Conservation (phyloP, 2,113 vertebrate species). For the Podiceps cristatus region DNA sequence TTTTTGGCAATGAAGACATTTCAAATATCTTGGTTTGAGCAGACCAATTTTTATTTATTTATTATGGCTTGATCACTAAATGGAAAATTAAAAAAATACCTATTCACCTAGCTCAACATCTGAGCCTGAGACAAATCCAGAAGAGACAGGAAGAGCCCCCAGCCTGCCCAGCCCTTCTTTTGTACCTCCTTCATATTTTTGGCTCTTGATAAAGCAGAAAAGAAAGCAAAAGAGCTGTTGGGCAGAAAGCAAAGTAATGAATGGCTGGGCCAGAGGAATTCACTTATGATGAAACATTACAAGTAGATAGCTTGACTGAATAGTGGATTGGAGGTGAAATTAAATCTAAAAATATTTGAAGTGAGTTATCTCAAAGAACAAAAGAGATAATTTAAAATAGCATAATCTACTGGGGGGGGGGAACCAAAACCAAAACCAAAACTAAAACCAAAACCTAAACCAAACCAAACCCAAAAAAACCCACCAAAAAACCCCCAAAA, state of each 20-base stretch:
- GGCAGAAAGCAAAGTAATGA: background rate
- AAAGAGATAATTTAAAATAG: background rate
- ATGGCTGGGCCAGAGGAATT: background rate
- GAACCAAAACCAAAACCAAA: too few relatives aligned
- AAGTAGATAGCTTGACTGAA: background rate
- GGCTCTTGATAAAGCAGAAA: background rate
- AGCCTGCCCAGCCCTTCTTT: background rate
- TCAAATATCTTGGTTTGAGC: background rate
- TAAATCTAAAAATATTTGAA: background rate
- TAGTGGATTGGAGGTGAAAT: background rate
- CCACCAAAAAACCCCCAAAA: too few relatives aligned
- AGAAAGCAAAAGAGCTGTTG: background rate
- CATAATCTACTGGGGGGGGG: background rate
- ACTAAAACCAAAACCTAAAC: too few relatives aligned
- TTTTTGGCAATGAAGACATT: background rate
- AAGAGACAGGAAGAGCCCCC: background rate
- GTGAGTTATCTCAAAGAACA: background rate
- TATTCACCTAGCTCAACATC: background rate
- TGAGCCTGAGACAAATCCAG: background rate
- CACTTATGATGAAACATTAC: background rate
- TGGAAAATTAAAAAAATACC: background rate
- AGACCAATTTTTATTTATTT: background rate
- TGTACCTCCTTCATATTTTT: background rate
- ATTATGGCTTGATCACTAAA: background rate
- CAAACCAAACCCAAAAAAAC: too few relatives aligned